Percentiles rank a stretch among this genome's conserved stretches.
These are phyloP conservation scores for Drosophila prostipennis DNA, from an alignment of 2,888 invertebrate genomes.

Conservation along the genomic window DNA sequence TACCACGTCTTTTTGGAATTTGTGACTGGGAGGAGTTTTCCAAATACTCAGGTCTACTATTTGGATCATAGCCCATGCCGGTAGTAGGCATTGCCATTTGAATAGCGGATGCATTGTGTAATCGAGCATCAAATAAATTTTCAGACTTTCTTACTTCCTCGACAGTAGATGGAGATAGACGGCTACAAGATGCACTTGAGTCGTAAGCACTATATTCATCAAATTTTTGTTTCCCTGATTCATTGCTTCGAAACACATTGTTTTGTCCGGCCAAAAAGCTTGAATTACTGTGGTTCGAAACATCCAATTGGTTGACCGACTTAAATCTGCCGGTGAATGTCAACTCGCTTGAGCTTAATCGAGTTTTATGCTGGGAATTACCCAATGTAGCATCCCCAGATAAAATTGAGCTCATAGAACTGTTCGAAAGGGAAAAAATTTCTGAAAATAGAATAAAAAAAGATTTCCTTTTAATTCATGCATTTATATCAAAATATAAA, in stretches of 20 bases:
- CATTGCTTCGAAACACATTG: conserved; percentile 9
- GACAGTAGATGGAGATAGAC: conserved; percentile 66
- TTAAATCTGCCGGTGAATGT: conserved; percentile 83
- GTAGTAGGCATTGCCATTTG: conserved; percentile 1
- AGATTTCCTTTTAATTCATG: not conserved
- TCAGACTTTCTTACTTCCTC: conserved; percentile 52
- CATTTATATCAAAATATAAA: not conserved
- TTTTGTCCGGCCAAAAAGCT: conserved; percentile 30
- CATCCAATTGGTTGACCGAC: conserved; percentile 52
- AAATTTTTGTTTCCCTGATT: conserved; percentile 30
- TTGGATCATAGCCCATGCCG: not conserved
- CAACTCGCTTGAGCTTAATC: conserved; percentile 66
- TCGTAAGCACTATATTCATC: conserved; percentile 60
- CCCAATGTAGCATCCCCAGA: conserved; percentile 57
- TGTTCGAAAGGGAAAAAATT: conserved; percentile 75
- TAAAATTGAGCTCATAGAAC: conserved; percentile 81
- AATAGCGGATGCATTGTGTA: conserved; percentile 6
- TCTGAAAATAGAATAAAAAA: conserved; percentile 43
- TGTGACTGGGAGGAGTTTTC: conserved; percentile 18
- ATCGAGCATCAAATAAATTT: conserved; percentile 34
- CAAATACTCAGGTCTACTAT: conserved; percentile 11
- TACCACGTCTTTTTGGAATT: conserved; percentile 82
- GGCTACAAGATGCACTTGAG: conserved; percentile 80
- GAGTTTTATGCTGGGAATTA: conserved; percentile 43
- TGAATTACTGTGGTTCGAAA: conserved; percentile 24